phyloP scores from a whole-genome alignment of 2,113 vertebrate species.

The Rhipidura dahli region DNA sequence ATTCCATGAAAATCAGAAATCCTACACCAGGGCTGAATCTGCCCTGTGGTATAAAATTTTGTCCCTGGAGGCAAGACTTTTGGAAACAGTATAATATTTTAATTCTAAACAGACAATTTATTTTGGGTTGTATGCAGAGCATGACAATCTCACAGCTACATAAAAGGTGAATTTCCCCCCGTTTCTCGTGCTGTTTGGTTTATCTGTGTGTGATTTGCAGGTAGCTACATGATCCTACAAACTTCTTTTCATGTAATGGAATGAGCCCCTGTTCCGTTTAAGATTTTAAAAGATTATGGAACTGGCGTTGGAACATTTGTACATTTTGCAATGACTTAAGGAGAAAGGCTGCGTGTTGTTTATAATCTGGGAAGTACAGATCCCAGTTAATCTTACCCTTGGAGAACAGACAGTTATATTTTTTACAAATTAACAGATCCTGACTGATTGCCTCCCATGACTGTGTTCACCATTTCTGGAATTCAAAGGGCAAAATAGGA shows the following conservation, averaged over 20 bases:
- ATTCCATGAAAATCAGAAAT: conserved; percentile 58
- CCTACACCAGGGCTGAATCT: conserved; percentile 27
- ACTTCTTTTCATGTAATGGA: not conserved
- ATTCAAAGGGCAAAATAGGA: not conserved
- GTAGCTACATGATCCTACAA: conserved; percentile 18
- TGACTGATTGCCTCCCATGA: not conserved
- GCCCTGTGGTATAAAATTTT: conserved; percentile 33
- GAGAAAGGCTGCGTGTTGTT: not conserved
- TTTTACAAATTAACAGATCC: not conserved
- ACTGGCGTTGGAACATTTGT: not conserved
- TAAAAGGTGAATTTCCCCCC: conserved; percentile 43
- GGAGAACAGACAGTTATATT: not conserved
- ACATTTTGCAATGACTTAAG: conserved; percentile 9
- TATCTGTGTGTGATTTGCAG: conserved; percentile 23
- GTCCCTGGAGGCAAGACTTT: conserved; percentile 57
- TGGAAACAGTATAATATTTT: conserved; percentile 68
- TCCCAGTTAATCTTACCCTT: conserved; percentile 4
- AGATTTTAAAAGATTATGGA: conserved; percentile 13
- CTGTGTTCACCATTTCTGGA: not conserved
- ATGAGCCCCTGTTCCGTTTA: not conserved
- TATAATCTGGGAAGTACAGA: not conserved
- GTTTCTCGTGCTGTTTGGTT: not conserved
- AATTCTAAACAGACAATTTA: conserved; percentile 75
- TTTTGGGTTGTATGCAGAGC: conserved; percentile 69
- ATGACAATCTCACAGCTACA: conserved; percentile 45